Percentiles rank a stretch among this genome's conserved stretches.
Conservation (phyloP, 2,113 vertebrate genomes). For the Saguinus imperator region DNA sequence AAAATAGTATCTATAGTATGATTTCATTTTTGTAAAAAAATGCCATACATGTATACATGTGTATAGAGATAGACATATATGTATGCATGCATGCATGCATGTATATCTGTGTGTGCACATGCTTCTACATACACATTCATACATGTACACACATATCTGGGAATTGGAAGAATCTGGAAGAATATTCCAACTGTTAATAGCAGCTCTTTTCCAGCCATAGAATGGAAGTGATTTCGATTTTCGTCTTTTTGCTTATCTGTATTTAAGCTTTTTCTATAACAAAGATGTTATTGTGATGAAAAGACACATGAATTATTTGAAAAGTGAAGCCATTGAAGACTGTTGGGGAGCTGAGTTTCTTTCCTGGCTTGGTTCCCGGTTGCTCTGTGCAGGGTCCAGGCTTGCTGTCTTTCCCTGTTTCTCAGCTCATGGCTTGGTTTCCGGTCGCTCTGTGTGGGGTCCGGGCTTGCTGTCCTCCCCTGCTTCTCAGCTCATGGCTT, state of each 20-base stretch:
- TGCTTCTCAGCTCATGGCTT: too few species aligned
- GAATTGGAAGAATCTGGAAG: not conserved
- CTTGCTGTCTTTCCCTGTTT: slow-evolving; percentile 52
- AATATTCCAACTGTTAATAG: not conserved
- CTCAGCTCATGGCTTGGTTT: not conserved
- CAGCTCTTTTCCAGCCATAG: not conserved
- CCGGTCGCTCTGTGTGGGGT: too few species aligned
- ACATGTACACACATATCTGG: not conserved
- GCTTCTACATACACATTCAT: not conserved
- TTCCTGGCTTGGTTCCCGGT: not conserved
- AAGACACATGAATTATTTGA: slow-evolving; percentile 3
- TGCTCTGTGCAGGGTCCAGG: not conserved
- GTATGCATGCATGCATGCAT: too few species aligned
- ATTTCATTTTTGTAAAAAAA: slow-evolving; percentile 48
- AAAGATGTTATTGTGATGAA: not conserved
- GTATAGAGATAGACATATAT: not conserved
- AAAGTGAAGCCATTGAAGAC: not conserved
- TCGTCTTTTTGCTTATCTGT: slow-evolving; percentile 1
- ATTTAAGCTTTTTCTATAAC: not conserved
- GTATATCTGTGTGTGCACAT: not conserved
- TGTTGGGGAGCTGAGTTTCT: not conserved
- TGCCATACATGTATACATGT: not conserved
- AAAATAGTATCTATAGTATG: slow-evolving; percentile 20
- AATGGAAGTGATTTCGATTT: not conserved
- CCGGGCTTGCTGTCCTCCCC: too few species aligned